Base-by-base conservation (phyloP, 2,113 vertebrate species). In the Alosa alosa region DNA sequence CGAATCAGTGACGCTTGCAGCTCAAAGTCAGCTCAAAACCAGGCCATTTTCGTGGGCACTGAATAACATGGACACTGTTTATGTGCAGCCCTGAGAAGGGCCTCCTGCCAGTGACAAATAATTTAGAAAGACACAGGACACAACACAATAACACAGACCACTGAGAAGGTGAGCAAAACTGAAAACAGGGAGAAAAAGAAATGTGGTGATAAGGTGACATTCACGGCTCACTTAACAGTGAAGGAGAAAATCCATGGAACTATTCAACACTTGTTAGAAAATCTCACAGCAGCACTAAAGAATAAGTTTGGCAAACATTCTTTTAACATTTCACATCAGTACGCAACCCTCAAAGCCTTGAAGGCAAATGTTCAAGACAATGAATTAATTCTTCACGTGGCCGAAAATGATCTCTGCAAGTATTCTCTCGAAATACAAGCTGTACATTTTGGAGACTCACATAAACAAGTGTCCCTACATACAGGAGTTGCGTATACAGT, bases 381-480 rank as follows among this genome's bases (percentile, higher is more conserved):
- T 72, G 64, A 72, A 18, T 72, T 72, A 49, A 82, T 82, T 82
- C 81, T 82, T 17, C 81, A 82, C 17, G 81, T 82, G 81, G 81
- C 75, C 47, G 81, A 82, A 82, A 46, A 82, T 82, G 13, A 22
- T 82, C 81, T 45, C 9, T 47, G 81, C 41, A 82, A 82, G 41
- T 82, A 82, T 46, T 82, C 81, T 44, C 22, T 46, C 9, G 81
- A 82, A 46, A 82, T 82, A 45, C 81, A 82, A 82, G 81, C 81
- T 82, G 81, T 82, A 82, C 81, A 82, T 82, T 82, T 82, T 46
- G 81, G 81, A 44, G 81, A 82, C 81, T 81, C 75, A 15, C 81
- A 82, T 22, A 82, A 82, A 41, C 81, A 82, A 82, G 41, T 46
- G 81, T n/a, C n/a, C n/a, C n/a, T n/a, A n/a, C n/a, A n/a, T n/a